Evolutionary conservation across 2,113 vertebrate species (phyloP).

Genomic region (Struthio camelus): DNA sequence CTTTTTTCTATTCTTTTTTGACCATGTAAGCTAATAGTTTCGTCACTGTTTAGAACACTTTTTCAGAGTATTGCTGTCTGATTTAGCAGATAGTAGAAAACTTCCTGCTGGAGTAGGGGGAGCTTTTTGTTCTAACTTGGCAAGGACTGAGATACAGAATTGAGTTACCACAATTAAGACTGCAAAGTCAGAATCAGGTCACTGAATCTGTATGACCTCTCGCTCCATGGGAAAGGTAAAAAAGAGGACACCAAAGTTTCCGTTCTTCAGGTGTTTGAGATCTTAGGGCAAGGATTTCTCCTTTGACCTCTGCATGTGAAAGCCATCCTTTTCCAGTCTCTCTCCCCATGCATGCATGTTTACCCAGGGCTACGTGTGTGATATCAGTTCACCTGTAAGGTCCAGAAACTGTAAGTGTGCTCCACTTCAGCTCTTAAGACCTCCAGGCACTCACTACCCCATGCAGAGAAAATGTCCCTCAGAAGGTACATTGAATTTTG

Average conservation of each 20-base stretch:
- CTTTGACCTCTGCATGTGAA: neutral
- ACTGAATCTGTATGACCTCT: neutral
- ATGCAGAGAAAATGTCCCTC: neutral
- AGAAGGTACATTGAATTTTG: neutral
- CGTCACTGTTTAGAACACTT: neutral
- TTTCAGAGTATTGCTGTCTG: neutral
- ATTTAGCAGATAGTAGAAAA: neutral
- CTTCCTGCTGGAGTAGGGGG: neutral
- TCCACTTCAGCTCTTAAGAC: neutral
- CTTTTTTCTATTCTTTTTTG: neutral
- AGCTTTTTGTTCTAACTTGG: neutral
- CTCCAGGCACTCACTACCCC: neutral
- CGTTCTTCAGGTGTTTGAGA: neutral
- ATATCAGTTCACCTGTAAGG: neutral
- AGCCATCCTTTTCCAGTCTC: neutral
- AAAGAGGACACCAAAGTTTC: neutral
- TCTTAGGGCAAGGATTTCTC: neutral
- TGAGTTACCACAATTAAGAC: neutral
- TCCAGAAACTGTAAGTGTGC: neutral
- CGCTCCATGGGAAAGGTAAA: neutral
- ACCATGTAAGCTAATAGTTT: neutral
- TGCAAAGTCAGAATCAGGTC: neutral
- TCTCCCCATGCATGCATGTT: rapidly evolving
- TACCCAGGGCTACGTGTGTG: neutral
- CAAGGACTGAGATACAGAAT: neutral